These are phyloP conservation scores for Colaptes auratus DNA, from an alignment of 2,113 vertebrate genomes.

Conservation along the genomic window DNA sequence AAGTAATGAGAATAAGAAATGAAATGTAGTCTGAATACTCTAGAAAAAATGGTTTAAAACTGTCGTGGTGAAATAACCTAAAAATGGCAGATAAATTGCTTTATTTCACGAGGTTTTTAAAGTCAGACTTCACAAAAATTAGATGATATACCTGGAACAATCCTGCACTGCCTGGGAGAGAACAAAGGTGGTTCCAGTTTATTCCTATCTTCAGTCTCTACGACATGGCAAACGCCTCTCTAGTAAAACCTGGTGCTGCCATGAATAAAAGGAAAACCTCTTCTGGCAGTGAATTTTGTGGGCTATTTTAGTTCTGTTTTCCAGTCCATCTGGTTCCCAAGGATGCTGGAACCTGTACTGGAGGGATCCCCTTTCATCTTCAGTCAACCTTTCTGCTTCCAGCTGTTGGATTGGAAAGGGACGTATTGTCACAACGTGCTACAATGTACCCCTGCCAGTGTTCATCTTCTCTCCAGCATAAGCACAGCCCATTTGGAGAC, in stretches of 20 bases:
- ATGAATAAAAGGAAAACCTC: not conserved
- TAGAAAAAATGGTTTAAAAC: not conserved
- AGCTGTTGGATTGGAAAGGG: slow-evolving; percentile 6
- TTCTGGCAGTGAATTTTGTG: slow-evolving; percentile 8
- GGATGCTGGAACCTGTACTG: slow-evolving; percentile 17
- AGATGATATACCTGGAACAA: not conserved
- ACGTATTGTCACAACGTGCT: not conserved
- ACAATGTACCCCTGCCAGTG: not conserved
- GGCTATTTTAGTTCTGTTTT: not conserved
- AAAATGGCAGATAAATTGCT: not conserved
- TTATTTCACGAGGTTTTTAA: not conserved
- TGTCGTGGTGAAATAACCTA: rapidly evolving
- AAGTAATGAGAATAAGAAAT: not conserved
- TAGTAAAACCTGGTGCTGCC: not conserved
- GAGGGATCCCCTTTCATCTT: slow-evolving; percentile 28
- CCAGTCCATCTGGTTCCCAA: slow-evolving; percentile 11
- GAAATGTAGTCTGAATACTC: not conserved
- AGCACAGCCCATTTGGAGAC: not conserved
- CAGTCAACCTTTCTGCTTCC: slow-evolving; percentile 24
- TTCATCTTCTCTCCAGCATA: not conserved
- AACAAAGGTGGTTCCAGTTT: not conserved
- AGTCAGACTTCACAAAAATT: not conserved
- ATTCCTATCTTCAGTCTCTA: not conserved
- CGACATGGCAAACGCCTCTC: not conserved
- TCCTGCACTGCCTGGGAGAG: not conserved